Base-by-base conservation (phyloP, 2,113 vertebrate species). In the Laterallus jamaicensis region DNA sequence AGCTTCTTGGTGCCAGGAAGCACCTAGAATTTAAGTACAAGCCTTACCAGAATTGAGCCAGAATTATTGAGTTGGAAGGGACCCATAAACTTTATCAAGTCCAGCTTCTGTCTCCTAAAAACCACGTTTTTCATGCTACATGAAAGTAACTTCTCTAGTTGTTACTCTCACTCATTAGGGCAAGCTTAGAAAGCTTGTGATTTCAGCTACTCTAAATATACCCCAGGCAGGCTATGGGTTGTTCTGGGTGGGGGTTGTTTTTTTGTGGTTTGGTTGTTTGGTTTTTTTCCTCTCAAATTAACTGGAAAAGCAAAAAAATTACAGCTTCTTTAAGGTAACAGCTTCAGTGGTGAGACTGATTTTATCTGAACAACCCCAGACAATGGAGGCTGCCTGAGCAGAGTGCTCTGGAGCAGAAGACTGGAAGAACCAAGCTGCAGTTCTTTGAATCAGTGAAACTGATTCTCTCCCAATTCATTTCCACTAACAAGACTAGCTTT, bases 71-170 rank as follows among this genome's bases (percentile, higher is more conserved):
- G 49, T 49, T 49, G 49, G 49, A 49, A 49, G 49, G 49, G 49
- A 49, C 49, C 17, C 49, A 49, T 49, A 11, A 22, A 20, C 21
- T 11, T 49, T 12, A 49, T 22, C 19, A 49, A 49, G 49, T 22
- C 21, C 49, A 49, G 21, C 49, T 39, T 7, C 29, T 21, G 15
- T 3, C 44, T 56, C 75, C 50, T 3, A 26, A 44, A 70, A 1
- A 5, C 0, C 4, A 5, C 0, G 5, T 39, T 59, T 49, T 15
- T 40, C 35, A 22, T 0, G 4, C 18, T 26, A 14, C 24, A 17
- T 2, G 8, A 5, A 44, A 40, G 24, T 15, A 77, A 42, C 60
- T 68, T 28, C 49, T 52, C 42, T 3, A 31, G 6, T 13, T 32
- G 32, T 47, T 29, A 47, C 26, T 87, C 64, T 58, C 9, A 6